Conservation (phyloP, 2,888 invertebrate genomes). For the Rhabditophanes sp. region DNA sequence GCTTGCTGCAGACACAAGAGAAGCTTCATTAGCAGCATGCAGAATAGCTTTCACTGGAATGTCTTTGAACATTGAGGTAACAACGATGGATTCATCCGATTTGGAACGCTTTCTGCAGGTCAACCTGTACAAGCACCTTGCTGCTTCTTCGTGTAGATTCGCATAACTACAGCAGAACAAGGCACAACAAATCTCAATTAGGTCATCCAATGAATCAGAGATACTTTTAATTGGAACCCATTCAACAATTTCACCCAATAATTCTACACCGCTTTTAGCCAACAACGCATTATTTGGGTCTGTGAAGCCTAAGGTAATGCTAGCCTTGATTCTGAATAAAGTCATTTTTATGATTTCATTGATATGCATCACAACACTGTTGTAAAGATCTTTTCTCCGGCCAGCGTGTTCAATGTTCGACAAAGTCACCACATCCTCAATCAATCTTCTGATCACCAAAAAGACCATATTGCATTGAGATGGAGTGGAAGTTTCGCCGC, state of each 20-base stretch:
- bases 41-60: conserved; percentile 20
- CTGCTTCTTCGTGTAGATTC: conserved; percentile 23
- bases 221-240: conserved; percentile 16
- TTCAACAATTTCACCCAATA: conserved; percentile 18
- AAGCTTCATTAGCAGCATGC: conserved; percentile 15
- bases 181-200: conserved; percentile 18
- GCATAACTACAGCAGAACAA: conserved; percentile 8
- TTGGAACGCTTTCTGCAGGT: conserved; percentile 22
- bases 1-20: conserved; percentile 12
- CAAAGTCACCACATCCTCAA: conserved; percentile 18
- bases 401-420: conserved; percentile 9
- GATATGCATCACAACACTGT: conserved; percentile 9
- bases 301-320: conserved; percentile 6
- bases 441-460: conserved; percentile 12
- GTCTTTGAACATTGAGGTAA: conserved; percentile 20
- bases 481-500: conserved; percentile 5
- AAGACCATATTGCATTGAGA: conserved; percentile 21
- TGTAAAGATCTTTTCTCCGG: conserved; percentile 13
- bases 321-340: conserved; percentile 12
- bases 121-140: conserved; percentile 18
- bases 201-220: conserved; percentile 15
- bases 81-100: conserved; percentile 17
- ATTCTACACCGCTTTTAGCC: conserved; percentile 16
- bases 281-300: conserved; percentile 12
- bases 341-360: conserved; percentile 14